Percentiles rank a stretch among this genome's conserved stretches.
phyloP scores from a whole-genome alignment of 2,113 vertebrate genomes.

The Eulemur rufifrons region DNA sequence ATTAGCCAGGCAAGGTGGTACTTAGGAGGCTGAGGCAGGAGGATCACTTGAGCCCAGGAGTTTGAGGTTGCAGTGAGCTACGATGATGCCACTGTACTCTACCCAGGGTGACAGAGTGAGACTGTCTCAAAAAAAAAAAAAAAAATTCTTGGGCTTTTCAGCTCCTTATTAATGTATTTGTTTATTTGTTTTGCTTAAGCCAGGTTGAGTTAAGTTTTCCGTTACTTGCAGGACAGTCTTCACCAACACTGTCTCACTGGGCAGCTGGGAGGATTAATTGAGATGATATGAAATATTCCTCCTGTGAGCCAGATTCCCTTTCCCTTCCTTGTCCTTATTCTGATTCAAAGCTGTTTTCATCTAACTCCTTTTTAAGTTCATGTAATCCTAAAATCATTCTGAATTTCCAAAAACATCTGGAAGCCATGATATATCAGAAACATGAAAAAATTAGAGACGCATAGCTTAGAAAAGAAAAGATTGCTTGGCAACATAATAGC shows the following conservation, averaged over 20 bases:
- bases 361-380: background rate
- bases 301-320: background rate
- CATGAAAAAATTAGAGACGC: background rate
- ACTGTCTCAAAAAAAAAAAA: too few relatives aligned
- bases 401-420: background rate
- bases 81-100: too few relatives aligned
- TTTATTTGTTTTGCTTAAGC: background rate
- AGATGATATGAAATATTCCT: background rate
- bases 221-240: background rate
- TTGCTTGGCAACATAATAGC: background rate
- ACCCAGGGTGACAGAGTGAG: too few relatives aligned
- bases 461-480: constrained; percentile 16
- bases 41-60: too few relatives aligned
- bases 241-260: background rate
- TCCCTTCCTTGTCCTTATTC: background rate
- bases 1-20: too few relatives aligned
- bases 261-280: background rate
- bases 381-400: background rate
- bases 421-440: background rate
- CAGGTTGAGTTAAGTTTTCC: background rate
- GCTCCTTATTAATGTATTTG: background rate
- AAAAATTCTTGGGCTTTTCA: background rate
- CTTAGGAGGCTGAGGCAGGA: too few relatives aligned
- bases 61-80: too few relatives aligned
- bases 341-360: background rate